These are phyloP conservation scores for Periophthalmus magnuspinnatus DNA, from an alignment of 2,797 vertebrate species.

Conservation along the genomic window DNA sequence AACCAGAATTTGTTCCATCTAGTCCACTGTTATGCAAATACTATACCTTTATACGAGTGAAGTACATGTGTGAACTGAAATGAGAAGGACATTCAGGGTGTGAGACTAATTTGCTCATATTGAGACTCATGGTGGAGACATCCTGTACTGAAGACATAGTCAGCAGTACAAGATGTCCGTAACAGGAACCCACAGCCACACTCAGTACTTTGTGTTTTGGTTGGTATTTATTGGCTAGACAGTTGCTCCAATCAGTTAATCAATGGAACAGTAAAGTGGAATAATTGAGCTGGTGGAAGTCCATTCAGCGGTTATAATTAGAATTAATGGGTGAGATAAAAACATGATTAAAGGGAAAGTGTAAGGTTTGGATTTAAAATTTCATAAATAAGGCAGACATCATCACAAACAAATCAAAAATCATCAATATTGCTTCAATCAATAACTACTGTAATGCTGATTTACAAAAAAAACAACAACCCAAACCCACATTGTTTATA, in stretches of 20 bases:
- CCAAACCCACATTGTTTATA: too few species aligned
- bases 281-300: not conserved
- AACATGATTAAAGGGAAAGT: too few species aligned
- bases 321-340: not conserved
- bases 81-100: not conserved
- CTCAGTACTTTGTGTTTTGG: not conserved
- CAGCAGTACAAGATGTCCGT: not conserved
- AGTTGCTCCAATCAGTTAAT: not conserved
- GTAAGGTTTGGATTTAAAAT: too few species aligned
- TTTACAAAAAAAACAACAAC: too few species aligned
- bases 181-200: not conserved
- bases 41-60: not conserved
- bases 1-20: too few species aligned
- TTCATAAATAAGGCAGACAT: too few species aligned
- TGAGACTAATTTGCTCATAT: not conserved
- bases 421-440: too few species aligned
- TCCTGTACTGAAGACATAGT: not conserved
- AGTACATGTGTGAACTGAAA: not conserved
- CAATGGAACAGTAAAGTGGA: not conserved
- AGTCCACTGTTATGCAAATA: too few species aligned
- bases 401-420: too few species aligned
- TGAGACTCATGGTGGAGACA: not conserved
- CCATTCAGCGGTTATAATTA: too few species aligned
- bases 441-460: too few species aligned
- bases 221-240: not conserved